These are phyloP conservation scores for Sigmodon hispidus DNA, from an alignment of 2,113 vertebrate genomes.

Conservation along the genomic window DNA sequence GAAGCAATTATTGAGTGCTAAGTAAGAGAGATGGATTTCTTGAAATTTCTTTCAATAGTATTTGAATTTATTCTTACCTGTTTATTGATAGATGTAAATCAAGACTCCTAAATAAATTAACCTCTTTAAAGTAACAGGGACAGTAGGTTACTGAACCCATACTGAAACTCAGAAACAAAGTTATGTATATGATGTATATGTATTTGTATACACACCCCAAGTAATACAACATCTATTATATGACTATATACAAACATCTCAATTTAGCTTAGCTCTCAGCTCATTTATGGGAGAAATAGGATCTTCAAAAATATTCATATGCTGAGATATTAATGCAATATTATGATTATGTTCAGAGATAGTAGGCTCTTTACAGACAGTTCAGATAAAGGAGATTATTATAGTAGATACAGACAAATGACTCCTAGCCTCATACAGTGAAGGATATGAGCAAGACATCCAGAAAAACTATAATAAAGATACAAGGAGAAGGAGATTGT, in stretches of 20 bases:
- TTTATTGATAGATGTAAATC: not conserved
- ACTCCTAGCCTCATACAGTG: not conserved
- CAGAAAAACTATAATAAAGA: not conserved
- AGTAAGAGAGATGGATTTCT: not conserved
- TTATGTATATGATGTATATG: not conserved
- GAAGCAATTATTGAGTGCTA: not conserved
- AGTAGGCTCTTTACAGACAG: not conserved
- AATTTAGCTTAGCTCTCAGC: constrained; percentile 41
- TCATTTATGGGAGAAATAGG: not conserved
- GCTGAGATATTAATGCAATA: not conserved
- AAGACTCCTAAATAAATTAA: constrained; percentile 4
- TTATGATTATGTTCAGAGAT: not conserved
- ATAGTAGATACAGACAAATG: not conserved
- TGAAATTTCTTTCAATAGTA: not conserved
- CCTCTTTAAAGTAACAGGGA: not conserved
- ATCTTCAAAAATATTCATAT: not conserved
- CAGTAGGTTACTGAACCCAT: not conserved
- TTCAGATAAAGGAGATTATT: not conserved
- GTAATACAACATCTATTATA: not conserved
- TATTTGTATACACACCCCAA: not conserved
- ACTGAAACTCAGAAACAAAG: constrained; percentile 8
- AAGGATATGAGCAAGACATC: not conserved
- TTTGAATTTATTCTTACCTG: not conserved
- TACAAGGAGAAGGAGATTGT: not conserved
- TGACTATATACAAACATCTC: not conserved